Conservation (phyloP, 2,113 vertebrate species). For the Pterocles burchelli region DNA sequence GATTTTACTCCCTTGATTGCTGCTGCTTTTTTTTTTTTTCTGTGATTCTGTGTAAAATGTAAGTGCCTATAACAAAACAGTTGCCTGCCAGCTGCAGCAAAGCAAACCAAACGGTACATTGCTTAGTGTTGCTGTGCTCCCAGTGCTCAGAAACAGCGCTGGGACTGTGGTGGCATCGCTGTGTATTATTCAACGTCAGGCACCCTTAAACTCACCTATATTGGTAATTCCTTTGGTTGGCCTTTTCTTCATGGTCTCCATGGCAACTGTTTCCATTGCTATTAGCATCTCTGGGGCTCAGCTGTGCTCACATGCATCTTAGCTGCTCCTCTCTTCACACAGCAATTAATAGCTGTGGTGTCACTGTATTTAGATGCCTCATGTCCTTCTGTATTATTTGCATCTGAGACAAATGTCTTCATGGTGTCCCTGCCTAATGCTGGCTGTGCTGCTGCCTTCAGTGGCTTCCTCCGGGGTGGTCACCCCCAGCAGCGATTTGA, state of each 20-base stretch:
- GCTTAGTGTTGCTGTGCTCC: background rate
- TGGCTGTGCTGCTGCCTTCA: background rate
- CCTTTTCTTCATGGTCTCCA: constrained; percentile 79
- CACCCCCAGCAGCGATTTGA: background rate
- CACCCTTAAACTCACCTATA: constrained; percentile 71
- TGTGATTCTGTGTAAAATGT: background rate
- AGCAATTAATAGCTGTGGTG: constrained; percentile 56
- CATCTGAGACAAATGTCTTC: background rate
- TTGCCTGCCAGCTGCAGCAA: background rate
- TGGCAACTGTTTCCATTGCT: constrained; percentile 83
- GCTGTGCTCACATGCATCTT: constrained; percentile 74
- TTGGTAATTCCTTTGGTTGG: constrained; percentile 83
- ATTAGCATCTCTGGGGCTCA: constrained; percentile 81
- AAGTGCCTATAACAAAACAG: background rate
- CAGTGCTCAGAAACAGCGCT: background rate
- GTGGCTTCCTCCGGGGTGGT: background rate
- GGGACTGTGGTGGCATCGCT: background rate
- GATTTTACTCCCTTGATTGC: background rate
- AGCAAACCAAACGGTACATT: background rate
- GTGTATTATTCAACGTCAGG: constrained; percentile 74
- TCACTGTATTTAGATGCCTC: constrained; percentile 36
- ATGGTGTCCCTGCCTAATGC: background rate
- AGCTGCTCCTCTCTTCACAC: constrained; percentile 64
- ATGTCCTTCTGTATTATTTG: background rate
- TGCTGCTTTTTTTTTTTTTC: background rate